These are phyloP conservation scores for Rallus crepitans DNA, from an alignment of 2,797 vertebrate genomes.

Conservation along the genomic window DNA sequence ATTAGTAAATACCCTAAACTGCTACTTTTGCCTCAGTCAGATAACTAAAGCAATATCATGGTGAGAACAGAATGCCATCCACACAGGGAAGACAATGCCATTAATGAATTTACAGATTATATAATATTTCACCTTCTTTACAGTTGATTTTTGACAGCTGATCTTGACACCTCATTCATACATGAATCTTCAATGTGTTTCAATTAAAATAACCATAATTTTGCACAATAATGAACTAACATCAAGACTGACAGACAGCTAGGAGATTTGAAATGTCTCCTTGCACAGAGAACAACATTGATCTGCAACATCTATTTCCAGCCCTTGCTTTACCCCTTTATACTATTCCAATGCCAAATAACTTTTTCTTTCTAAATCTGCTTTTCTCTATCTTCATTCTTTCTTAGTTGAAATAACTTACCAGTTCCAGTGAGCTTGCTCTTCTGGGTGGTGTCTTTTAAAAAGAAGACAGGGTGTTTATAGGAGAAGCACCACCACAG, in stretches of 20 bases:
- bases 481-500: slow-evolving; percentile 29
- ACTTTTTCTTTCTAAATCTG: not conserved
- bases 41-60: not conserved
- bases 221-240: not conserved
- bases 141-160: not conserved
- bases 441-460: not conserved
- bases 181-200: not conserved
- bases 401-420: slow-evolving; percentile 28
- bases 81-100: not conserved
- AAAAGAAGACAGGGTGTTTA: not conserved
- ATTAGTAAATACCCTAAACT: not conserved
- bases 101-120: not conserved
- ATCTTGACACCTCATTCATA: slow-evolving; percentile 11
- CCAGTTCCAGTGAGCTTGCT: not conserved
- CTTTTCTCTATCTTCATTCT: not conserved
- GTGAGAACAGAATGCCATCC: not conserved
- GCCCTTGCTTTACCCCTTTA: not conserved
- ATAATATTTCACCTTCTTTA: not conserved
- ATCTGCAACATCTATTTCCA: slow-evolving; percentile 22
- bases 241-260: not conserved
- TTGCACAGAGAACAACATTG: not conserved
- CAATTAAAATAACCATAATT: slow-evolving; percentile 10
- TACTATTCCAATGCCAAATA: not conserved
- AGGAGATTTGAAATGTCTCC: not conserved
- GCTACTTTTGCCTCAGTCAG: not conserved